Conservation (phyloP, 2,888 invertebrate genomes). For the Ophion slaviceki region DNA sequence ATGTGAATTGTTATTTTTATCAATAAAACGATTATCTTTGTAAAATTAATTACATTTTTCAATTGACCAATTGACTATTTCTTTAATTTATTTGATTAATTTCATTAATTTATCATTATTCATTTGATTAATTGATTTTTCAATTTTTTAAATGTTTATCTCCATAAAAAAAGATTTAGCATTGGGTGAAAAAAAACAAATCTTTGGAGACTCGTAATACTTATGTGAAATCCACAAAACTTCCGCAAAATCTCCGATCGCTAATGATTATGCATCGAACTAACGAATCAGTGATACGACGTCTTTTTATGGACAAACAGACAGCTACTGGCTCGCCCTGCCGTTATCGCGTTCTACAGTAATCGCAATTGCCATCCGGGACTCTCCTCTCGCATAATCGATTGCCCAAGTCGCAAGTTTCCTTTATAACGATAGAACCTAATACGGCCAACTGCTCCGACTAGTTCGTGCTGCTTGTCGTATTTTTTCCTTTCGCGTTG, state of each 20-base stretch:
- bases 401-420: slow-evolving; percentile 59
- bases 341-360: slow-evolving; percentile 10
- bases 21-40: too few species aligned
- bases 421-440: slow-evolving; percentile 54
- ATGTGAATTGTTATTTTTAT: too few species aligned
- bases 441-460: slow-evolving; percentile 43
- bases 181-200: background rate
- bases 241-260: slow-evolving; percentile 29
- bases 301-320: slow-evolving; percentile 37
- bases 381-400: slow-evolving; percentile 56
- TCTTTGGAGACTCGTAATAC: background rate
- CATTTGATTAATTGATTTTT: too few species aligned
- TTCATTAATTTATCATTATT: too few species aligned
- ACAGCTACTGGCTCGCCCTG: slow-evolving; percentile 10
- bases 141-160: too few species aligned
- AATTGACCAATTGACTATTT: too few species aligned
- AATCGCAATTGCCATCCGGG: slow-evolving; percentile 39
- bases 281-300: slow-evolving; percentile 18
- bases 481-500: slow-evolving; percentile 27
- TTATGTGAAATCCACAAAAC: background rate
- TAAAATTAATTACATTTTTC: too few species aligned
- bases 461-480: slow-evolving; percentile 12
- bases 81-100: too few species aligned
- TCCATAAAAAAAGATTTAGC: too few species aligned
- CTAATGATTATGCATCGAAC: slow-evolving; percentile 24